Conservation (phyloP, 92 coral and sea anemone genomes). For the Plumapathes pennacea region DNA sequence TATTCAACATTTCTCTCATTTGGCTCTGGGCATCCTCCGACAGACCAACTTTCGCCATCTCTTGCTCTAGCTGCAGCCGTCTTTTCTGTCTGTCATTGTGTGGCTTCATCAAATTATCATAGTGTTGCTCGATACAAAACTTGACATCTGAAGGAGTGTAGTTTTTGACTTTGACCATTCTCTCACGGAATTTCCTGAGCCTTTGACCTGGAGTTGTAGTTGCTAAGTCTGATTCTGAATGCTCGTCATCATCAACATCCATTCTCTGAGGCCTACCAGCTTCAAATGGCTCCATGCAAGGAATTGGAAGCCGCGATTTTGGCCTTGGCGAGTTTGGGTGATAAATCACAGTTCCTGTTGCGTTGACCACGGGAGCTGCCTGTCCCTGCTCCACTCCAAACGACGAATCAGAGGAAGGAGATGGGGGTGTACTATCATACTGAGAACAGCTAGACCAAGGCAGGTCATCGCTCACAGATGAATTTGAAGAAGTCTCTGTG, state of each 20-base stretch:
- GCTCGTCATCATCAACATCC: conserved; percentile 70
- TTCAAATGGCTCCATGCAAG: conserved; percentile 29
- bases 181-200: conserved; percentile 9
- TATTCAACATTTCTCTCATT: conserved; percentile 80
- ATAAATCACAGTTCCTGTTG: conserved; percentile 80
- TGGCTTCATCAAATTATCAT: conserved; percentile 81
- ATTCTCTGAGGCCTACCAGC: conserved; percentile 26
- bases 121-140: conserved; percentile 94
- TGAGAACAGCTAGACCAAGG: conserved; percentile 68
- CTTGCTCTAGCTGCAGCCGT: conserved; percentile 80
- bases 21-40: conserved; percentile 89
- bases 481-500: conserved; percentile 83
- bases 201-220: conserved; percentile 38
- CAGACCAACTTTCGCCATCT: conserved; percentile 87
- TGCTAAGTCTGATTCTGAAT: conserved; percentile 53
- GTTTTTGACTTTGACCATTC: conserved; percentile 61
- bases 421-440: conserved; percentile 80
- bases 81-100: conserved; percentile 73
- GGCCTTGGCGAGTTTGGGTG: conserved; percentile 47
- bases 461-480: conserved; percentile 87
- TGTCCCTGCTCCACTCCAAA: conserved; percentile 41
- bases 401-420: conserved; percentile 74
- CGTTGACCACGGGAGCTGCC: conserved; percentile 61
- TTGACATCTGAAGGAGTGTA: conserved; percentile 86
- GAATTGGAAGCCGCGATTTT: conserved; percentile 29